Base-by-base conservation (phyloP, 2,888 invertebrate genomes). In the Lymantria monacha region DNA sequence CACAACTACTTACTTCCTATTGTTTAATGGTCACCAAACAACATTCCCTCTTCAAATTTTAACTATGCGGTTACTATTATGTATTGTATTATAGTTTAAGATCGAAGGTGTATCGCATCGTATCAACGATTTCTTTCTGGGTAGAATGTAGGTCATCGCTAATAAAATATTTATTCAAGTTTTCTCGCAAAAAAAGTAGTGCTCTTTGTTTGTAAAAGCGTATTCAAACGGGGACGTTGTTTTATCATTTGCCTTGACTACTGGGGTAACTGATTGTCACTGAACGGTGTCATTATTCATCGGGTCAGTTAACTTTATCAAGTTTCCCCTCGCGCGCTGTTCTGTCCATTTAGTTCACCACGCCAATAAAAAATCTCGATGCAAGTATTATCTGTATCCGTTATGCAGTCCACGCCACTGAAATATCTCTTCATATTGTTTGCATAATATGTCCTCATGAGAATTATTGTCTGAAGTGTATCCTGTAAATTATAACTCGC, bases 231-330 rank as follows among this genome's bases (percentile, higher is more conserved):
- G 68, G 56, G 55, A 56, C 51, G 59, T 70, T 73, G 73, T 76
- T 33, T 72, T 72, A 72, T 76, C 72, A 69, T 76, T 75, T 72
- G 68, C 63, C 71, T 70, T 66, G 52, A 62, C 60, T 61, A 51
- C 36, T 70, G 68, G 76, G 74, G 76, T 63, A 73, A 64, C 69
- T 76, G 82, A 79, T 79, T 83, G 79, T 66, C 60, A 54, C 66
- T 70, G 70, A 69, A 70, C 63, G 55, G 60, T 55, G 57, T 43
- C 66, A 69, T 79, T 77, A 80, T 74, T 80, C 79, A 73, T 72
- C 70, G 72, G 81, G 79, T 80, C 81, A 78, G 74, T 81, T 79
- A 77, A 81, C 80, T 79, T 78, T 79, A 76, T 79, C 74, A 60
- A 63, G 61, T 68, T 63, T 59, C 15, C 51, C 57, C 63, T 66